These are phyloP conservation scores for Pogonocichla stellata DNA, from an alignment of 2,113 vertebrate genomes.

Conservation along the genomic window DNA sequence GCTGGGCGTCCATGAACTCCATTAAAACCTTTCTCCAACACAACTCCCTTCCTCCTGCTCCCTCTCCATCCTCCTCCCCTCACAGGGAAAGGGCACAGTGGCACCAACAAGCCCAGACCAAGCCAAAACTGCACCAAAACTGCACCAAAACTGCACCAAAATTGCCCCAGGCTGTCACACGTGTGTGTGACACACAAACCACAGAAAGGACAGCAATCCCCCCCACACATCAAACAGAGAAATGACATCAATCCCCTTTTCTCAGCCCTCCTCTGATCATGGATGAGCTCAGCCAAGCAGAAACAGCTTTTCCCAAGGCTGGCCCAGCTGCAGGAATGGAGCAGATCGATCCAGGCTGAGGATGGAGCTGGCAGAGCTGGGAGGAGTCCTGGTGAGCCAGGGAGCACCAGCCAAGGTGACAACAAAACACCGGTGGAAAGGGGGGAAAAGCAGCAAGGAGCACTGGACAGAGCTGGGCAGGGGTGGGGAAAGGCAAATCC, in stretches of 20 bases:
- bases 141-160: not conserved
- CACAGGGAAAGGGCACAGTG: fast-evolving
- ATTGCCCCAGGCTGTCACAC: too few species aligned
- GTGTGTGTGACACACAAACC: fast-evolving
- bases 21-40: not conserved
- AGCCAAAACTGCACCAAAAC: not conserved
- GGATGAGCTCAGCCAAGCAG: not conserved
- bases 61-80: not conserved
- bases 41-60: not conserved
- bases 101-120: fast-evolving
- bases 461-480: fast-evolving
- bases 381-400: not conserved
- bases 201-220: too few species aligned
- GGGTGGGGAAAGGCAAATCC: not conserved
- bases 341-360: not conserved
- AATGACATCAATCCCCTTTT: not conserved
- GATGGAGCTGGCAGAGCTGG: not conserved
- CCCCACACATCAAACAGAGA: fast-evolving
- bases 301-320: not conserved
- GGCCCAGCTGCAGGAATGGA: not conserved
- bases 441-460: not conserved
- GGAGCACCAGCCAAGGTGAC: too few species aligned
- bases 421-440: too few species aligned
- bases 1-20: not conserved
- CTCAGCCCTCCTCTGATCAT: not conserved